A percentile compares a stretch with the other conserved stretches of the same genome.
These are phyloP conservation scores for Notechis scutatus DNA, from an alignment of 2,113 vertebrate genomes.

Conservation along the genomic window DNA sequence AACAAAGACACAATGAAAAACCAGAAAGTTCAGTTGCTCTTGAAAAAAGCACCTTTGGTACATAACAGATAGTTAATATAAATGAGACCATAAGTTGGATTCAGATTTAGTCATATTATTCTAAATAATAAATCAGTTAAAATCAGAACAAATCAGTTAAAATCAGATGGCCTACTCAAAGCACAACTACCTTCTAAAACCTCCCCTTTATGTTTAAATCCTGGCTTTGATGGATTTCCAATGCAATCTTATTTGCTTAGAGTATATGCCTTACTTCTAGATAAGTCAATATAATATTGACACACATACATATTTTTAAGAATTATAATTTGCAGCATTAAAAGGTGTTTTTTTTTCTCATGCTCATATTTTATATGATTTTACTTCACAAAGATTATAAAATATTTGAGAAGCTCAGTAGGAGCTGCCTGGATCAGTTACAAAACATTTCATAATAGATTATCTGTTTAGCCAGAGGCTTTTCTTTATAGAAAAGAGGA, in stretches of 20 bases:
- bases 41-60: too few relatives aligned
- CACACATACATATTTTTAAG: neutral
- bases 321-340: neutral
- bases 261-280: neutral
- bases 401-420: neutral
- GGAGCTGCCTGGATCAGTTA: neutral
- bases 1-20: too few relatives aligned
- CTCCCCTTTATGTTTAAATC: neutral
- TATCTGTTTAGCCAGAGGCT: neutral
- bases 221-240: neutral
- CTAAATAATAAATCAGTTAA: neutral
- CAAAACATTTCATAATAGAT: neutral
- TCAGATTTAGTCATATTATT: neutral
- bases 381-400: neutral
- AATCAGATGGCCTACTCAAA: neutral
- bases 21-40: too few relatives aligned
- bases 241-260: neutral
- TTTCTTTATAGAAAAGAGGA: constrained; percentile 48
- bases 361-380: neutral
- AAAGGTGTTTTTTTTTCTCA: neutral
- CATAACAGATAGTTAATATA: neutral
- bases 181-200: neutral
- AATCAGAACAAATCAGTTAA: neutral
- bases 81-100: neutral
- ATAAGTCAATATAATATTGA: too few relatives aligned